Conservation (phyloP, 2,797 vertebrate genomes). For the Sparidentex hasta region DNA sequence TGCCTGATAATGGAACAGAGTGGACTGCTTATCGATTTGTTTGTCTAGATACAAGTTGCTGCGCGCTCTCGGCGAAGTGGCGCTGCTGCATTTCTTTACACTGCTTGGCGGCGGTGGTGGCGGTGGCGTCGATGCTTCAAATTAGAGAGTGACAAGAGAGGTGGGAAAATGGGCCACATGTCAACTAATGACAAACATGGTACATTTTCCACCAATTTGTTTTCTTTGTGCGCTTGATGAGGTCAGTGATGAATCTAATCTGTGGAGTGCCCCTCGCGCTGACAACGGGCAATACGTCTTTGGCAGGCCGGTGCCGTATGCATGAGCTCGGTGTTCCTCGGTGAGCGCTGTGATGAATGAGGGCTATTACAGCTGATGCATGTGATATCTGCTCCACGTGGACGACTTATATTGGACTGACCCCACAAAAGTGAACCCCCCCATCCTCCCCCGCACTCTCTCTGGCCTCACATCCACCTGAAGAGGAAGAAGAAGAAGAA, state of each 20-base stretch:
- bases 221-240: conserved; percentile 72
- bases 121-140: conserved; percentile 46
- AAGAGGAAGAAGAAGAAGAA: background rate
- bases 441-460: no score
- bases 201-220: conserved; percentile 74
- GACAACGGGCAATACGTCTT: conserved; percentile 67
- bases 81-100: conserved; percentile 51
- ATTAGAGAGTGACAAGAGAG: conserved; percentile 59
- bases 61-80: conserved; percentile 33
- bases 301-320: conserved; percentile 36
- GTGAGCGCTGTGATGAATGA: conserved; percentile 71
- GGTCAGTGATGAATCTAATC: conserved; percentile 78
- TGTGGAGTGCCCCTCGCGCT: conserved; percentile 55
- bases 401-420: conserved; percentile 59
- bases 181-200: conserved; percentile 75
- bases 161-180: conserved; percentile 64
- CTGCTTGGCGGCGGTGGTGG: background rate
- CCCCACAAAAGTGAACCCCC: conserved; percentile 7
- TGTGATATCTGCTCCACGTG: conserved; percentile 60
- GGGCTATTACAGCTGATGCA: conserved; percentile 68
- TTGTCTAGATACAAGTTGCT: conserved; percentile 70
- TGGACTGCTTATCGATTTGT: conserved; percentile 77
- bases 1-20: conserved; percentile 70
- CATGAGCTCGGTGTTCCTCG: conserved; percentile 54
- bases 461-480: no score